phyloP scores from a whole-genome alignment of 2,797 vertebrate genomes.

The Sylvia borin region DNA sequence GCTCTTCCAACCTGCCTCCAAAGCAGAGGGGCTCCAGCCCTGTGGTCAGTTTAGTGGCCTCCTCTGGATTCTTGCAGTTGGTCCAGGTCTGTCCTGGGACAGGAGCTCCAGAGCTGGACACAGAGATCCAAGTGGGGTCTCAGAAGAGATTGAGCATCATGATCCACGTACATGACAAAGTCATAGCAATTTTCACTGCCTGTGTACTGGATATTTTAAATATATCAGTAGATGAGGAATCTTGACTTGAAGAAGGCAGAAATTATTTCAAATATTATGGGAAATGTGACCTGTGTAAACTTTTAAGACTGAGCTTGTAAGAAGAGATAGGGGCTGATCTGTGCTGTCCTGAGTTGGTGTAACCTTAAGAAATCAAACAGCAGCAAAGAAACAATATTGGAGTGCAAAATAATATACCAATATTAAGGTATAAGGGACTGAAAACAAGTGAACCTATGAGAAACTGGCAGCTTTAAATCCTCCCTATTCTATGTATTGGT shows the following conservation, averaged over 20 bases:
- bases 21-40: background rate
- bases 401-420: background rate
- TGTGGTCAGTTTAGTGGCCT: background rate
- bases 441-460: background rate
- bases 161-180: rapidly evolving
- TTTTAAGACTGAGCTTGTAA: background rate
- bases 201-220: background rate
- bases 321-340: background rate
- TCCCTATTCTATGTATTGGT: background rate
- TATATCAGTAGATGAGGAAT: background rate
- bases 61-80: background rate
- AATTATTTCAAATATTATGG: background rate
- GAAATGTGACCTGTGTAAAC: background rate
- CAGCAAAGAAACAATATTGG: background rate
- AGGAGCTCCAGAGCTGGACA: background rate
- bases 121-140: background rate
- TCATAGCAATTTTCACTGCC: background rate
- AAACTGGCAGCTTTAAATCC: background rate
- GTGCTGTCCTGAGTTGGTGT: background rate
- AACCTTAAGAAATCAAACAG: background rate
- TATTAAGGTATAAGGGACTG: background rate
- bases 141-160: background rate
- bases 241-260: background rate
- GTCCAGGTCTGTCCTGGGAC: background rate
- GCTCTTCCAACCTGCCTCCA: background rate